Evolutionary conservation across 2,888 invertebrate genomes (phyloP).

Genomic region (Cloeon dipterum): DNA sequence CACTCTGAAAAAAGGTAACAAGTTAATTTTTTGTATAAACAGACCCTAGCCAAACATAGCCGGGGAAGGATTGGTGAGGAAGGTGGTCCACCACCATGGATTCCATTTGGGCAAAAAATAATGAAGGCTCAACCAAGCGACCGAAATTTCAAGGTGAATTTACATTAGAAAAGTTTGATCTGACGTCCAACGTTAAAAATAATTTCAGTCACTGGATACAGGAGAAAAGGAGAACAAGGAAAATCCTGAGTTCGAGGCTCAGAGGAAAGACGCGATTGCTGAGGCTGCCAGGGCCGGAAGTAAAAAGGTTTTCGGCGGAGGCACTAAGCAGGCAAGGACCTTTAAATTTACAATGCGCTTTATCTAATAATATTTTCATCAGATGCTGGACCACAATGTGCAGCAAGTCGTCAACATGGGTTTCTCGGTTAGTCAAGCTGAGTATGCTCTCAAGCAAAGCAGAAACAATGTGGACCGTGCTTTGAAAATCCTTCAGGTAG

Average conservation of each 20-base stretch:
- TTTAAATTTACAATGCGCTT: slow-evolving; percentile 4
- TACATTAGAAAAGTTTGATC: not conserved
- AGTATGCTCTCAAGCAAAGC: slow-evolving; percentile 40
- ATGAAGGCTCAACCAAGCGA: slow-evolving; percentile 30
- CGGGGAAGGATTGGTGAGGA: slow-evolving; percentile 34
- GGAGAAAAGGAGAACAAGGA: slow-evolving; percentile 33
- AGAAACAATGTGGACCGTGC: slow-evolving; percentile 52
- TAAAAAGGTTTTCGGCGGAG: slow-evolving; percentile 19
- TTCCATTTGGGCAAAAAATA: slow-evolving; percentile 66
- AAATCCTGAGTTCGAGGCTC: slow-evolving; percentile 70
- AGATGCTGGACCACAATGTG: slow-evolving; percentile 48
- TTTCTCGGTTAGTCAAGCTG: slow-evolving; percentile 52
- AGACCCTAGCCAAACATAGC: slow-evolving; percentile 37
- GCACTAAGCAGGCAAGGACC: slow-evolving; percentile 10
- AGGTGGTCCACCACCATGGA: slow-evolving; percentile 77
- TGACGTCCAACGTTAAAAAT: not conserved
- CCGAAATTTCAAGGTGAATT: slow-evolving; percentile 27
- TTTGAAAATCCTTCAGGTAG: slow-evolving; percentile 36
- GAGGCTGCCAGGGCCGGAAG: slow-evolving; percentile 42
- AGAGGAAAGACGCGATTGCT: slow-evolving; percentile 71
- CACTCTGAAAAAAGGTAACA: not conserved
- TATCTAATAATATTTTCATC: slow-evolving; percentile 9
- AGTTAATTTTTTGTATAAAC: slow-evolving; percentile 8
- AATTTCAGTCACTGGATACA: slow-evolving; percentile 9
- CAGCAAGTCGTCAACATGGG: slow-evolving; percentile 62